A percentile compares a stretch with the other conserved stretches of the same genome.
Conservation (phyloP, 2,797 vertebrate species). For the Helarctos malayanus region DNA sequence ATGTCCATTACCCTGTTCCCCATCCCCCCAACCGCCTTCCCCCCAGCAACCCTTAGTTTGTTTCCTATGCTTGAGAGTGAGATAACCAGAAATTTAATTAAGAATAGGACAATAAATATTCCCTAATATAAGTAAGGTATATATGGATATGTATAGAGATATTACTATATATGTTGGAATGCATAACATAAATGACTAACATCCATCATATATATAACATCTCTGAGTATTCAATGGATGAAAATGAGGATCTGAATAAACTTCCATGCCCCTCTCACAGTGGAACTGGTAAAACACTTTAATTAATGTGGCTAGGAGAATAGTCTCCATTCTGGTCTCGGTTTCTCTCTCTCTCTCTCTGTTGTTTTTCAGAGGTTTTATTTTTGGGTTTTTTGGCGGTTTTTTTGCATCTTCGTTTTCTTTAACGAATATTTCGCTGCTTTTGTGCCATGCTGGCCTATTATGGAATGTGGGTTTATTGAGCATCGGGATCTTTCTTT, state of each 20-base stretch:
- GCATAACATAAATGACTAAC: neutral
- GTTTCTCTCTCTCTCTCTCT: neutral
- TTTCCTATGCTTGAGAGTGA: neutral
- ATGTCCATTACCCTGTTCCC: neutral
- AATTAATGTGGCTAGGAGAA: neutral
- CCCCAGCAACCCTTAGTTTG: neutral
- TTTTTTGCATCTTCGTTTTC: neutral
- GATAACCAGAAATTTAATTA: neutral
- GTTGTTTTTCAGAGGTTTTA: too few relatives aligned
- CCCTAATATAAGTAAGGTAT: neutral
- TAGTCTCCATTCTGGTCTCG: neutral
- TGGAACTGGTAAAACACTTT: neutral
- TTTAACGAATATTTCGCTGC: neutral
- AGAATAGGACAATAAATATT: constrained; percentile 25
- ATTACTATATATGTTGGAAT: neutral
- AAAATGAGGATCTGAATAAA: constrained; percentile 12
- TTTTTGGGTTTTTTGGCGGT: too few relatives aligned
- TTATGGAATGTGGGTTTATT: neutral
- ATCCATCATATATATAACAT: neutral
- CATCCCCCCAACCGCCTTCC: neutral
- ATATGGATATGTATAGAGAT: neutral
- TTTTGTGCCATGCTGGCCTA: neutral
- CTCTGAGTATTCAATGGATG: neutral
- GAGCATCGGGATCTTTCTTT: neutral
- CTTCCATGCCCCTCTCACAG: neutral